Conservation (phyloP, 2,113 vertebrate species). For the Passer montanus region DNA sequence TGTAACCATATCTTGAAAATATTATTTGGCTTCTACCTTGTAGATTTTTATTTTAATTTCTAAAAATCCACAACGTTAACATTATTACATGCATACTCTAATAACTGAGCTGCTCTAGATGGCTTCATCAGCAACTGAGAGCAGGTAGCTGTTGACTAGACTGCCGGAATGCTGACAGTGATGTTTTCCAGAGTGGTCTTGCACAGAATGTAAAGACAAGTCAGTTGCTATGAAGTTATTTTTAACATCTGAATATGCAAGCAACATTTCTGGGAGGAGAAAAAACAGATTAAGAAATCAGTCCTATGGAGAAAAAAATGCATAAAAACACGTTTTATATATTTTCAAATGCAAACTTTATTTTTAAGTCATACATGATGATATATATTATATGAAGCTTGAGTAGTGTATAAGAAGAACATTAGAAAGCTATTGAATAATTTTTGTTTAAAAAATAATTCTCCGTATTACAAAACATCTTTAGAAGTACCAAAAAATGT, state of each 20-base stretch:
- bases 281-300: background rate
- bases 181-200: background rate
- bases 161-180: background rate
- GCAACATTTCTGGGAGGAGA: background rate
- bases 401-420: background rate
- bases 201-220: background rate
- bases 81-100: background rate
- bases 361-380: background rate
- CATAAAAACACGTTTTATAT: background rate
- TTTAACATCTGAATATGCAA: constrained; percentile 17
- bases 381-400: background rate
- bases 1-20: background rate
- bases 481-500: background rate
- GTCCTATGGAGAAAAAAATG: background rate
- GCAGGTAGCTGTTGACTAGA: background rate
- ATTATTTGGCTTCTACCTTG: background rate
- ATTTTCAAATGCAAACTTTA: background rate
- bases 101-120: background rate
- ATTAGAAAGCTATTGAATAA: background rate
- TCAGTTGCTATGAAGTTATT: background rate
- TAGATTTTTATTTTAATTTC: background rate
- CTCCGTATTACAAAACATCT: background rate
- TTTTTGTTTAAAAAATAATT: background rate
- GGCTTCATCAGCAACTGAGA: background rate
- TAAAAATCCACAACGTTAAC: background rate